phyloP scores from a whole-genome alignment of 2,888 invertebrate species.

The Coleophora flavipennella region DNA sequence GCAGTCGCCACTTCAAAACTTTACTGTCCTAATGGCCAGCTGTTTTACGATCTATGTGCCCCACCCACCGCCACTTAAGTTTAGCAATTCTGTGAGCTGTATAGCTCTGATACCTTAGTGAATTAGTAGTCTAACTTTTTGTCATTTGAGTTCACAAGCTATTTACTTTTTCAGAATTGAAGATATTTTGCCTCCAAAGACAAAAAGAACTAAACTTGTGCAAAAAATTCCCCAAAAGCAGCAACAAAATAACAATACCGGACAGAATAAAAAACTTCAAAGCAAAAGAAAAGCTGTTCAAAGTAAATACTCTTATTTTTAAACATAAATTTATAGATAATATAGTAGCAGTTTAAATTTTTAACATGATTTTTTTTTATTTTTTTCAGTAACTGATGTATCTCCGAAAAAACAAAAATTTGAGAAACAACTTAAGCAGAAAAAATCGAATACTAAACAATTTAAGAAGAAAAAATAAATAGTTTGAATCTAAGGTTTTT shows the following conservation, averaged over 20 bases:
- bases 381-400: slow-evolving; percentile 28
- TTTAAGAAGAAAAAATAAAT: slow-evolving; percentile 49
- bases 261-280: slow-evolving; percentile 11
- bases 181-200: background rate
- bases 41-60: no score
- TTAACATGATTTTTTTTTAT: background rate
- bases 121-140: no score
- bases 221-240: background rate
- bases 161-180: background rate
- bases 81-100: no score
- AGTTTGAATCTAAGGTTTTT: no score
- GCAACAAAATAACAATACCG: slow-evolving; percentile 1
- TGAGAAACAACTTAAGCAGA: slow-evolving; percentile 43
- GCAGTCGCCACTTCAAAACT: no score
- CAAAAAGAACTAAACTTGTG: background rate
- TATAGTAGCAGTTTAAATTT: no score
- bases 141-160: background rate
- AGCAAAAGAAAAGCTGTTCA: slow-evolving; percentile 23
- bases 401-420: slow-evolving; percentile 47
- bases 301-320: slow-evolving; percentile 28
- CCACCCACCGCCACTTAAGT: no score
- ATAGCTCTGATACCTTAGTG: no score
- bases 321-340: no score
- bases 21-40: no score
- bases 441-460: slow-evolving; percentile 40